phyloP scores from a whole-genome alignment of 2,888 invertebrate genomes.

The Malthinus seriepunctatus region DNA sequence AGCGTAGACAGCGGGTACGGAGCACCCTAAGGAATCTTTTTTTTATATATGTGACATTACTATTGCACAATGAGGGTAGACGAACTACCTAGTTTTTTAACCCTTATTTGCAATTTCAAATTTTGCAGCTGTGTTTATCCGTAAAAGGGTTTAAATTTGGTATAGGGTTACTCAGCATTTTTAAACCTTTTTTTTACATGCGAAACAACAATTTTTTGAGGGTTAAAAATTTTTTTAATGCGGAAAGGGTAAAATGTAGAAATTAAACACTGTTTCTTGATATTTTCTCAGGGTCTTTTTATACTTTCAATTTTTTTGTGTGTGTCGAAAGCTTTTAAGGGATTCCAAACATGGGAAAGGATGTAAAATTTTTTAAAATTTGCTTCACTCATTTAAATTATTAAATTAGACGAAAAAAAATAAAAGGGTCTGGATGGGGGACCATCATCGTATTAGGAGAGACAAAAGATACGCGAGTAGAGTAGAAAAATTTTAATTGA shows the following conservation, averaged over 20 bases:
- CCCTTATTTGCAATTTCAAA: conserved; percentile 34
- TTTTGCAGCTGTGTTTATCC: conserved; percentile 39
- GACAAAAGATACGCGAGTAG: too few relatives aligned
- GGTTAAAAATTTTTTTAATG: conserved; percentile 18
- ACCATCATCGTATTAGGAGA: too few relatives aligned
- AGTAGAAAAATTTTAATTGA: not conserved
- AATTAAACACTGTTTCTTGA: conserved; percentile 21
- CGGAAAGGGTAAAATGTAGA: conserved; percentile 25
- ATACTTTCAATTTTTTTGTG: conserved; percentile 8
- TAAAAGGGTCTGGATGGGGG: too few relatives aligned
- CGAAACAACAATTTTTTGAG: conserved; percentile 8
- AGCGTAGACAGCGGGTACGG: conserved; percentile 8
- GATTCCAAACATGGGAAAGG: conserved; percentile 24
- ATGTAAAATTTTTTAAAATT: conserved; percentile 13
- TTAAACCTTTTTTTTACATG: conserved; percentile 23
- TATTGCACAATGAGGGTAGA: conserved; percentile 26
- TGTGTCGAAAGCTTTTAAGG: conserved; percentile 7
- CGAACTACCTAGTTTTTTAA: conserved; percentile 28
- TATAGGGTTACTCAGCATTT: conserved; percentile 37
- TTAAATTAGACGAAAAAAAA: too few relatives aligned
- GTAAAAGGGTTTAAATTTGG: conserved; percentile 39
- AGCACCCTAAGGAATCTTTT: conserved; percentile 27
- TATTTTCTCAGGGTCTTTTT: conserved; percentile 27
- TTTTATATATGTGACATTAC: conserved; percentile 13
- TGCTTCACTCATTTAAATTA: too few relatives aligned